A percentile compares a stretch with the other conserved stretches of the same genome.
Conservation (phyloP, 2,888 invertebrate genomes). For the Aphodius granarius region DNA sequence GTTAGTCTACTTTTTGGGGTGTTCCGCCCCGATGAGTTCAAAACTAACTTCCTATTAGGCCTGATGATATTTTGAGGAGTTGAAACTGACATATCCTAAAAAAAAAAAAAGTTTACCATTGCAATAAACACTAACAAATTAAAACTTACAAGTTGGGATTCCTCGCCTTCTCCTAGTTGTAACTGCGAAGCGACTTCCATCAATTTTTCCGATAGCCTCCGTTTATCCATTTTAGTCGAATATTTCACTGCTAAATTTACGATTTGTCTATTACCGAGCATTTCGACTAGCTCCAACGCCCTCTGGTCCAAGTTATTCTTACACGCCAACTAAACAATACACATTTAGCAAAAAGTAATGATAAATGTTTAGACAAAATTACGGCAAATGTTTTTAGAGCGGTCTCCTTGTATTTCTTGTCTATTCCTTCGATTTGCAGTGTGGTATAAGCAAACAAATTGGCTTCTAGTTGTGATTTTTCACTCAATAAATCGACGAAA, state of each 20-base stretch:
- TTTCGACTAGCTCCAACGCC: slow-evolving; percentile 83
- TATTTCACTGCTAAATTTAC: slow-evolving; percentile 87
- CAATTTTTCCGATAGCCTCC: slow-evolving; percentile 78
- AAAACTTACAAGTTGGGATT: slow-evolving; percentile 11
- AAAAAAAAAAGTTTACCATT: slow-evolving; percentile 14
- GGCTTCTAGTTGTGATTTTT: slow-evolving; percentile 83
- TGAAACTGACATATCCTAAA: slow-evolving; percentile 25
- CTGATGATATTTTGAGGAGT: slow-evolving; percentile 31
- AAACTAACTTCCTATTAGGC: slow-evolving; percentile 34
- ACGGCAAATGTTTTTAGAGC: slow-evolving; percentile 91
- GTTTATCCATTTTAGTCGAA: slow-evolving; percentile 75
- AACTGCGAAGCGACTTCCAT: slow-evolving; percentile 47
- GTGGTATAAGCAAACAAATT: slow-evolving; percentile 67
- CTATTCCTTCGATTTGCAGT: slow-evolving; percentile 63
- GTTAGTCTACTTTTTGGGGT: slow-evolving; percentile 22
- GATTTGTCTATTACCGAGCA: slow-evolving; percentile 76
- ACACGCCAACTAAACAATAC: slow-evolving; percentile 71
- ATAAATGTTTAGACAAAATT: slow-evolving; percentile 48
- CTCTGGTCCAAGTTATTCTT: slow-evolving; percentile 82
- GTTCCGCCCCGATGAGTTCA: slow-evolving; percentile 29
- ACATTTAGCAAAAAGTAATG: not conserved
- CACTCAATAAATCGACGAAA: slow-evolving; percentile 59
- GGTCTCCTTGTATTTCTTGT: slow-evolving; percentile 72
- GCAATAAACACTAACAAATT: not conserved
- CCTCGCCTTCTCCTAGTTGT: slow-evolving; percentile 33